Evolutionary conservation across 1,140 invertebrate genomes (phyloP).

Genomic region (Bemisia tabaci): DNA sequence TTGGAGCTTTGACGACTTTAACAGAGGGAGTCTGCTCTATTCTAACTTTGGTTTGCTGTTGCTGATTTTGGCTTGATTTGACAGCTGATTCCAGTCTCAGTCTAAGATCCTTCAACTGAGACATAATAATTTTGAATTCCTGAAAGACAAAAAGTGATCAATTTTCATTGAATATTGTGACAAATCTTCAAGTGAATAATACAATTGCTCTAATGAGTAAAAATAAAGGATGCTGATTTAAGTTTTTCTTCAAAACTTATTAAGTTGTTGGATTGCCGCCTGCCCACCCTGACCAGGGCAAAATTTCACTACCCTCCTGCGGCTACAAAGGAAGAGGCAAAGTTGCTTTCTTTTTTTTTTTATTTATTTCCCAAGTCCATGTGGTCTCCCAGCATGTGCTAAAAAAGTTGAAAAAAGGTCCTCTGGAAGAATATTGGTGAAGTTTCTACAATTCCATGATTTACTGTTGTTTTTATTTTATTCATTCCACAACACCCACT

Average conservation of each 20-base stretch:
- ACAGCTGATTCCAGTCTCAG: constrained; percentile 73
- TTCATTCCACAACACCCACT: too few species aligned
- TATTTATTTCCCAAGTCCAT: too few species aligned
- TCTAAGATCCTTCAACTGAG: constrained; percentile 59
- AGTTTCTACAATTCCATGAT: too few species aligned
- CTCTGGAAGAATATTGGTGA: too few species aligned
- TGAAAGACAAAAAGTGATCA: constrained; percentile 29
- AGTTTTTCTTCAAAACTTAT: background rate
- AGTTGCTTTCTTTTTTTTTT: too few species aligned
- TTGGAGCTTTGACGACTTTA: constrained; percentile 43
- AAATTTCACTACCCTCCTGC: too few species aligned
- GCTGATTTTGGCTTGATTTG: constrained; percentile 39
- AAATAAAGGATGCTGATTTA: constrained; percentile 1
- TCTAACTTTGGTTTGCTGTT: constrained; percentile 38
- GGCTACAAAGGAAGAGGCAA: too few species aligned
- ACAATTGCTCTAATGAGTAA: background rate
- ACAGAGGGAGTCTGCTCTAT: constrained; percentile 29
- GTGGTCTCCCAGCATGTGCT: too few species aligned
- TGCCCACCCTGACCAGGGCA: too few species aligned
- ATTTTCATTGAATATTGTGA: background rate
- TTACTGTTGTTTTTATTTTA: too few species aligned
- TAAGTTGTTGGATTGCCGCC: too few species aligned
- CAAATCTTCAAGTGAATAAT: background rate
- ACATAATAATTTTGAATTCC: constrained; percentile 86
- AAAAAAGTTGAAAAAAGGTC: too few species aligned